These are phyloP conservation scores for Gobio gobio DNA, from an alignment of 2,113 vertebrate species.

Conservation along the genomic window DNA sequence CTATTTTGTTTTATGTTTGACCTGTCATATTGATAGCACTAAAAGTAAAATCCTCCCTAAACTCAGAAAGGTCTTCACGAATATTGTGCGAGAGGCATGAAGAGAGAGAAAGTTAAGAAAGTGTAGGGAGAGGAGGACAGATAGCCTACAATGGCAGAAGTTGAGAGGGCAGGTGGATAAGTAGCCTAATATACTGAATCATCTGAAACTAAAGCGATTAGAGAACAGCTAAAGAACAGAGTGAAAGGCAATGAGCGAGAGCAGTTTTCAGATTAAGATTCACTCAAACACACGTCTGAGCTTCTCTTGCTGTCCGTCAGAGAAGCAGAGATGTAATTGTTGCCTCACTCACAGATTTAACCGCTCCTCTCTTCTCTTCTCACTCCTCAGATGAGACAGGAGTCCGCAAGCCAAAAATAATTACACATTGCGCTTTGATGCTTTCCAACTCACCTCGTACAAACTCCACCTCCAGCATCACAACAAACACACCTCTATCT, in stretches of 20 bases:
- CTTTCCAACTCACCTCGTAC: conserved; percentile 24
- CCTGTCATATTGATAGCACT: neutral
- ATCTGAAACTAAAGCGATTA: neutral
- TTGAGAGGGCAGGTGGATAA: neutral
- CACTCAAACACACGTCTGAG: neutral
- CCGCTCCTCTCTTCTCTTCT: neutral
- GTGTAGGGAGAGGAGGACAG: neutral
- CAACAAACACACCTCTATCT: conserved; percentile 27
- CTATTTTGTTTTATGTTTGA: neutral
- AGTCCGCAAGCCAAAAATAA: conserved; percentile 22
- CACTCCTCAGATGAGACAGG: neutral
- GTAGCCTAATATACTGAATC: neutral
- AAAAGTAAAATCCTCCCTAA: neutral
- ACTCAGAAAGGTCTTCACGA: neutral
- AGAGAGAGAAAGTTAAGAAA: neutral
- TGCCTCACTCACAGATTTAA: neutral
- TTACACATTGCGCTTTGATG: conserved; percentile 1
- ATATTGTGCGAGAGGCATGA: neutral
- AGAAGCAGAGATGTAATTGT: conserved; percentile 2
- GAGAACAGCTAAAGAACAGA: neutral
- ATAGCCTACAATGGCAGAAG: neutral
- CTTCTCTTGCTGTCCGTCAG: neutral
- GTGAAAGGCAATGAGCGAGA: neutral
- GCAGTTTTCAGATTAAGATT: conserved; percentile 1
- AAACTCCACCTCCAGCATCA: conserved; percentile 24